Conservation (phyloP, 2,888 invertebrate species). For the Drosophila incognita region DNA sequence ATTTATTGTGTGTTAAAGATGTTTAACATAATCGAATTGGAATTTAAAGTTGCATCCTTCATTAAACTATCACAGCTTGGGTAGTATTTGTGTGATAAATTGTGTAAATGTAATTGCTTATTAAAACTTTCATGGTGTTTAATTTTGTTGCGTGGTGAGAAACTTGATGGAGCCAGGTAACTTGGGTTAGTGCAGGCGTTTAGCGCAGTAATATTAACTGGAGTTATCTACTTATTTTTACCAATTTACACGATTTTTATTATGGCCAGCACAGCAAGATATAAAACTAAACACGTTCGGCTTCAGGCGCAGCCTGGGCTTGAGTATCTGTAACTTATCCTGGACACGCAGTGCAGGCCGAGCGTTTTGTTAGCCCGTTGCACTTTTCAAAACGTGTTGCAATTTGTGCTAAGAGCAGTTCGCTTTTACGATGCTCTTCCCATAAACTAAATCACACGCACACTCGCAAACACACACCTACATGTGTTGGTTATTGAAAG, state of each 20-base stretch:
- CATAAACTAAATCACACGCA: slow-evolving; percentile 18
- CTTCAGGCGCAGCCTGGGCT: slow-evolving; percentile 9
- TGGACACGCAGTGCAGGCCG: slow-evolving; percentile 49
- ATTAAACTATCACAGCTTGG: background rate
- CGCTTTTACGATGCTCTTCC: slow-evolving; percentile 48
- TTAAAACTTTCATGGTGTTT: background rate
- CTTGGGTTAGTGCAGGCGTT: background rate
- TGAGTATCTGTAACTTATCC: slow-evolving; percentile 48
- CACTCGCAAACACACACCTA: slow-evolving; percentile 1
- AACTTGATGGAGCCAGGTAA: background rate
- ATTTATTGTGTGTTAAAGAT: background rate
- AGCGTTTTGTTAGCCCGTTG: slow-evolving; percentile 59
- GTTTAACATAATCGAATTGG: background rate
- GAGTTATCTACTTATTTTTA: slow-evolving; percentile 28
- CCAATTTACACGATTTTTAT: slow-evolving; percentile 46
- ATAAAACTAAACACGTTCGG: slow-evolving; percentile 53
- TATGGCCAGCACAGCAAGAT: slow-evolving; percentile 26
- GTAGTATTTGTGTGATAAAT: background rate
- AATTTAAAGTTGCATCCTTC: background rate
- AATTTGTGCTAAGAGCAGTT: slow-evolving; percentile 68
- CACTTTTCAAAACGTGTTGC: slow-evolving; percentile 71
- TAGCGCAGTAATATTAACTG: slow-evolving; percentile 22
- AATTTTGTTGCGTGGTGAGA: background rate
- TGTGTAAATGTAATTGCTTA: background rate
- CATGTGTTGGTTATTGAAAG: slow-evolving; percentile 62